Conservation (phyloP, 2,797 vertebrate genomes). For the Enteromius trimaculatus region DNA sequence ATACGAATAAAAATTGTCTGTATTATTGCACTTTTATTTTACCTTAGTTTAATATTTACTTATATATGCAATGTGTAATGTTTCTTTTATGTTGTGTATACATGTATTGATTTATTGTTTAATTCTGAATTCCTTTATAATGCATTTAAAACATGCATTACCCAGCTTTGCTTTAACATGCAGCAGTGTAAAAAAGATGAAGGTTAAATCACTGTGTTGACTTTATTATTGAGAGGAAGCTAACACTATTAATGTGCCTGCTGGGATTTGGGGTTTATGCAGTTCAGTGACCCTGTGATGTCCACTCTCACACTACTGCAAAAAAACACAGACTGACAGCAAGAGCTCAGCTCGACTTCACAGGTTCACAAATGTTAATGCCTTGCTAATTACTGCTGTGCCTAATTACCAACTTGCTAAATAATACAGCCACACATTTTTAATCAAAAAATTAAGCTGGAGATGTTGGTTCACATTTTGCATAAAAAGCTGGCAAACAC, state of each 20-base stretch:
- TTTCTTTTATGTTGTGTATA: background rate
- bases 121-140: background rate
- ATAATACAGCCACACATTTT: slow-evolving; percentile 6
- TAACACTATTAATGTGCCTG: slow-evolving; percentile 77
- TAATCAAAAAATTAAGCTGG: background rate
- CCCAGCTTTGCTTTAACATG: background rate
- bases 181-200: slow-evolving; percentile 8
- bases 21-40: background rate
- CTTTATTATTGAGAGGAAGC: slow-evolving; percentile 71
- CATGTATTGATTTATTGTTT: background rate
- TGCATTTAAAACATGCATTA: background rate
- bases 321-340: slow-evolving; percentile 31
- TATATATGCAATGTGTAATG: background rate
- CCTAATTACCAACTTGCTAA: slow-evolving; percentile 25
- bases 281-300: slow-evolving; percentile 79
- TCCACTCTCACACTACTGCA: slow-evolving; percentile 80
- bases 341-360: slow-evolving; percentile 21
- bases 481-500: background rate
- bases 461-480: slow-evolving; percentile 24
- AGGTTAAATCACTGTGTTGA: slow-evolving; percentile 28
- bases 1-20: background rate
- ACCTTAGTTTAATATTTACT: background rate
- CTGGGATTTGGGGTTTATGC: slow-evolving; percentile 76
- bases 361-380: slow-evolving; percentile 41
- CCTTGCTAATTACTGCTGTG: slow-evolving; percentile 24